Evolutionary conservation across 2,113 vertebrate species (phyloP).

Genomic region (Periophthalmus modestus): DNA sequence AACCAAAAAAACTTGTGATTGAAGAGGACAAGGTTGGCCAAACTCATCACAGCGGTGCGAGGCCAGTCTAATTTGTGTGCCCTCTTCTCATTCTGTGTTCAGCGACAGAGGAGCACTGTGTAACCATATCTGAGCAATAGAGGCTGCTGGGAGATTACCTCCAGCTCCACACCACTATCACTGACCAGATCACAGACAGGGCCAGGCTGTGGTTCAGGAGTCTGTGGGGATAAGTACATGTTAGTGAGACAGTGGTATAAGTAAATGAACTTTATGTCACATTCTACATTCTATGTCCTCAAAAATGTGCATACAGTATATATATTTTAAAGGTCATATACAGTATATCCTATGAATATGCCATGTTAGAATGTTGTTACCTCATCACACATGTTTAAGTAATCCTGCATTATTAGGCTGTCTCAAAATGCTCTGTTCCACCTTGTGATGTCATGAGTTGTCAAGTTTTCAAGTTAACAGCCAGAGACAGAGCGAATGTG

Average conservation of each 20-base stretch:
- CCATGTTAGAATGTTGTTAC: too few species aligned
- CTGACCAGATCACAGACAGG: slow-evolving; percentile 70
- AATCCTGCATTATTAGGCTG: too few species aligned
- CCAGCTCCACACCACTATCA: slow-evolving; percentile 45
- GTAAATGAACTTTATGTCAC: background rate
- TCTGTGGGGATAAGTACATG: slow-evolving; percentile 30
- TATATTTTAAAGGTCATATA: too few species aligned
- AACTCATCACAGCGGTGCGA: slow-evolving; percentile 51
- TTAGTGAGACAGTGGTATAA: slow-evolving; percentile 21
- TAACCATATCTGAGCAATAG: slow-evolving; percentile 32
- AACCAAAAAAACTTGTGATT: slow-evolving; percentile 26
- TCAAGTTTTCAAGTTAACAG: too few species aligned
- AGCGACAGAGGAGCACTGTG: slow-evolving; percentile 53
- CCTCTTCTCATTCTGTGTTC: slow-evolving; percentile 56
- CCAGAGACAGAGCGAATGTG: too few species aligned
- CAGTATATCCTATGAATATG: too few species aligned
- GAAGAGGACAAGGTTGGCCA: slow-evolving; percentile 42
- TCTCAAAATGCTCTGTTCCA: too few species aligned
- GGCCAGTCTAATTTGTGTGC: slow-evolving; percentile 52
- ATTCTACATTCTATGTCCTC: too few species aligned
- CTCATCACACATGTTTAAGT: too few species aligned
- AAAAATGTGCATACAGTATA: too few species aligned
- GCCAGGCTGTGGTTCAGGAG: slow-evolving; percentile 45
- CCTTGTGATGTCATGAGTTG: too few species aligned
- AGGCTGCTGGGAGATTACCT: slow-evolving; percentile 68